Evolutionary conservation across 2,888 invertebrate species (phyloP).

Genomic region (Eupithecia subfuscata): DNA sequence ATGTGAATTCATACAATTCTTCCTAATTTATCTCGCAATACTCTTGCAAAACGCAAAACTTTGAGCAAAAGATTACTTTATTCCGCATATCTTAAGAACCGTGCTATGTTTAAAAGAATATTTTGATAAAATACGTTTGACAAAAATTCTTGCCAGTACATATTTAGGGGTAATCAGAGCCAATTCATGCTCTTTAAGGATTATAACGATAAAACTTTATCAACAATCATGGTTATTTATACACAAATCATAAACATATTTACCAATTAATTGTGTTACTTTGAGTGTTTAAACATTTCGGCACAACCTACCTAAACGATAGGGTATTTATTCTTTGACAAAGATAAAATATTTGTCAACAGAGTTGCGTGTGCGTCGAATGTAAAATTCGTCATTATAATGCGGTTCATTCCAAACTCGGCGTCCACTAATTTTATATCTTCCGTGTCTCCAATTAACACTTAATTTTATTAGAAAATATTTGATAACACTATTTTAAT

Average conservation of each 20-base stretch:
- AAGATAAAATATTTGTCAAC: slow-evolving; percentile 30
- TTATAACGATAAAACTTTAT: too few species aligned
- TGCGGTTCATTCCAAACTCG: slow-evolving; percentile 55
- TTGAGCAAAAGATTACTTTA: background rate
- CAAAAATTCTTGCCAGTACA: background rate
- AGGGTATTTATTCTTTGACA: slow-evolving; percentile 8
- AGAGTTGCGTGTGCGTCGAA: slow-evolving; percentile 55
- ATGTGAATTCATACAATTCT: too few species aligned
- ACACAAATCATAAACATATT: too few species aligned
- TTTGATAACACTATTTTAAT: slow-evolving; percentile 52
- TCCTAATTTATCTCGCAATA: background rate
- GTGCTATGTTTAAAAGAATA: too few species aligned
- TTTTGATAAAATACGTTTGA: background rate
- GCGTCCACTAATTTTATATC: slow-evolving; percentile 54
- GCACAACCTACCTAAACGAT: background rate
- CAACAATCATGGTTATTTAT: too few species aligned
- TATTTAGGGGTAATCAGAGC: background rate
- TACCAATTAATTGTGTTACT: too few species aligned
- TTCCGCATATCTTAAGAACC: too few species aligned
- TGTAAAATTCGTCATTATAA: slow-evolving; percentile 60
- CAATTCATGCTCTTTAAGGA: background rate
- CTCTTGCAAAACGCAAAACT: background rate
- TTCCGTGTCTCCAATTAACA: slow-evolving; percentile 67
- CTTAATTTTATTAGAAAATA: slow-evolving; percentile 59
- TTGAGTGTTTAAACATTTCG: too few species aligned